Conservation (phyloP, 2,113 vertebrate genomes). For the Pardalotus punctatus region DNA sequence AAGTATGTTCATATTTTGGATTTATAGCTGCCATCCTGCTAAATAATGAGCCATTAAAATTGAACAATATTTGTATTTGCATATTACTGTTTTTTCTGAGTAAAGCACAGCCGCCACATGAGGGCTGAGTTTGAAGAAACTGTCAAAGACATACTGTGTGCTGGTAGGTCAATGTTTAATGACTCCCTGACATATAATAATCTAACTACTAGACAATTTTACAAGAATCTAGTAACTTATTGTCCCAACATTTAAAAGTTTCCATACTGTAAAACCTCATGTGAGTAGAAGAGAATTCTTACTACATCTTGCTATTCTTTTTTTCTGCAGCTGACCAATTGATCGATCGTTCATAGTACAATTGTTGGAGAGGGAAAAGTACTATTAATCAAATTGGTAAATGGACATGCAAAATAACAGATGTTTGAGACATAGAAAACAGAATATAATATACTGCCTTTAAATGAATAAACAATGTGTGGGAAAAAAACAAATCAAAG, state of each 20-base stretch:
- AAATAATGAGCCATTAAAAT: background rate
- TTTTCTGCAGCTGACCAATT: background rate
- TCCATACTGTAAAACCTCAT: background rate
- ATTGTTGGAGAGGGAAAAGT: background rate
- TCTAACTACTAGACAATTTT: background rate
- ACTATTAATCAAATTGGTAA: background rate
- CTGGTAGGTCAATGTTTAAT: background rate
- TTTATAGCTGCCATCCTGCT: background rate
- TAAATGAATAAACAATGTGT: background rate
- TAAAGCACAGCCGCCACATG: background rate
- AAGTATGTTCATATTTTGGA: background rate
- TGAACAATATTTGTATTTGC: background rate
- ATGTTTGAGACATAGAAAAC: background rate
- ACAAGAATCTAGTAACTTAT: background rate
- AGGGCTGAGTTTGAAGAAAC: background rate
- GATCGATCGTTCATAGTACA: background rate
- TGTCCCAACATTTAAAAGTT: background rate
- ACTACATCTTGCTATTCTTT: background rate
- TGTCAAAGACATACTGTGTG: background rate
- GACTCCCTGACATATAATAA: background rate
- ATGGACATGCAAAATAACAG: background rate
- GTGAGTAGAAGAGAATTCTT: background rate
- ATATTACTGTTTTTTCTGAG: background rate
- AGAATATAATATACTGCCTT: background rate
- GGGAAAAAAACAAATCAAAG: conserved; percentile 4